Conservation (phyloP, 92 coral and sea anemone genomes). For the Muricea muricata region DNA sequence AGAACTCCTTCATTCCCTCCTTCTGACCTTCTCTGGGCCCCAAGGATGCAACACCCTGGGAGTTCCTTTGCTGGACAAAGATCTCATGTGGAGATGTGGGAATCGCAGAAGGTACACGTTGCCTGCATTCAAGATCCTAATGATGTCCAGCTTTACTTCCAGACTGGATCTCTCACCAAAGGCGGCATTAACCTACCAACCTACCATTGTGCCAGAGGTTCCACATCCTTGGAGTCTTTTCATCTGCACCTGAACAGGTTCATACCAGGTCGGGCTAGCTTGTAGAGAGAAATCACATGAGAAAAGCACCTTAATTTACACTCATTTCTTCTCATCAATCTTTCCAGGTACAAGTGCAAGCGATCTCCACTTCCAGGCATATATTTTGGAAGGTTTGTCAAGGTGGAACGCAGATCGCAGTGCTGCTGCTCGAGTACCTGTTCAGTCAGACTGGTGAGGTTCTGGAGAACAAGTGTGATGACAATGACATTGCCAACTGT, state of each 20-base stretch:
- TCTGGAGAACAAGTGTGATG: slow-evolving; percentile 44
- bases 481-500: slow-evolving; percentile 44
- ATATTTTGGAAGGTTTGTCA: slow-evolving; percentile 61
- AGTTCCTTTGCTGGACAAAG: too few relatives aligned
- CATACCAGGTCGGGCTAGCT: slow-evolving; percentile 53
- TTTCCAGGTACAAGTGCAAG: slow-evolving; percentile 67
- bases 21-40: too few relatives aligned
- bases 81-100: too few relatives aligned
- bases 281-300: too few relatives aligned
- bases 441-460: slow-evolving; percentile 58
- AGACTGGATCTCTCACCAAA: too few relatives aligned
- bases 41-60: too few relatives aligned
- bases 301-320: not conserved
- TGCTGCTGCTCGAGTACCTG: slow-evolving; percentile 54
- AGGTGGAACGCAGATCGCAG: slow-evolving; percentile 70
- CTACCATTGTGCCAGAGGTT: too few relatives aligned
- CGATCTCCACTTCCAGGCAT: slow-evolving; percentile 76
- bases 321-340: not conserved
- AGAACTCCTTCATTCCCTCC: slow-evolving; percentile 33
- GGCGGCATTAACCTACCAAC: too few relatives aligned
- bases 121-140: too few relatives aligned
- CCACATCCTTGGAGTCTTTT: slow-evolving; percentile 71
- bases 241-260: slow-evolving; percentile 68
- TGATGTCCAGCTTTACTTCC: too few relatives aligned
- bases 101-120: too few relatives aligned